A percentile compares a stretch with the other conserved stretches of the same genome.
phyloP scores from a whole-genome alignment of 2,113 vertebrate species.

The Elachura formosa region DNA sequence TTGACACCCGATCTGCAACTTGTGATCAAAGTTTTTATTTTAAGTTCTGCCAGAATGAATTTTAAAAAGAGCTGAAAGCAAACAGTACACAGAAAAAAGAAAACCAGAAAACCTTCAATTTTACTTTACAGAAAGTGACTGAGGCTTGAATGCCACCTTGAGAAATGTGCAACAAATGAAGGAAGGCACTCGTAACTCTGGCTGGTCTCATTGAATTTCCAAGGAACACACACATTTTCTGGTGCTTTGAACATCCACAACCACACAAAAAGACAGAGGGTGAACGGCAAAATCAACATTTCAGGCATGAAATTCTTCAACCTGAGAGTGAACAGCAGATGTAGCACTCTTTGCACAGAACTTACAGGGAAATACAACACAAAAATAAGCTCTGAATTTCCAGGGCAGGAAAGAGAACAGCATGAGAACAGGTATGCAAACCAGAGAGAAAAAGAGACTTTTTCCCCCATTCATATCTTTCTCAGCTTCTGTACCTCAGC shows the following conservation, averaged over 20 bases:
- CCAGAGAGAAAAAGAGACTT: not conserved
- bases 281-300: not conserved
- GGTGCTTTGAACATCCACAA: not conserved
- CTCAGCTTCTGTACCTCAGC: not conserved
- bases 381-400: not conserved
- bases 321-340: not conserved
- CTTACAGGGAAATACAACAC: not conserved
- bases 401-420: not conserved
- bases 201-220: not conserved
- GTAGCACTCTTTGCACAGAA: not conserved
- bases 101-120: not conserved
- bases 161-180: rapidly evolving
- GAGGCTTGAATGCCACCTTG: not conserved
- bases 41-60: not conserved
- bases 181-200: rapidly evolving
- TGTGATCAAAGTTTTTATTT: not conserved
- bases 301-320: not conserved
- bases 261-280: not conserved
- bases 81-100: not conserved
- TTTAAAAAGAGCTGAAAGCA: not conserved
- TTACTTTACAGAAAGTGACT: not conserved
- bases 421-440: not conserved
- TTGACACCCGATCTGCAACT: not conserved
- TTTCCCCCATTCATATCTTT: not conserved
- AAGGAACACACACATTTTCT: not conserved